Base-by-base conservation (phyloP, 2,888 invertebrate species). In the Amphipoea oculea region DNA sequence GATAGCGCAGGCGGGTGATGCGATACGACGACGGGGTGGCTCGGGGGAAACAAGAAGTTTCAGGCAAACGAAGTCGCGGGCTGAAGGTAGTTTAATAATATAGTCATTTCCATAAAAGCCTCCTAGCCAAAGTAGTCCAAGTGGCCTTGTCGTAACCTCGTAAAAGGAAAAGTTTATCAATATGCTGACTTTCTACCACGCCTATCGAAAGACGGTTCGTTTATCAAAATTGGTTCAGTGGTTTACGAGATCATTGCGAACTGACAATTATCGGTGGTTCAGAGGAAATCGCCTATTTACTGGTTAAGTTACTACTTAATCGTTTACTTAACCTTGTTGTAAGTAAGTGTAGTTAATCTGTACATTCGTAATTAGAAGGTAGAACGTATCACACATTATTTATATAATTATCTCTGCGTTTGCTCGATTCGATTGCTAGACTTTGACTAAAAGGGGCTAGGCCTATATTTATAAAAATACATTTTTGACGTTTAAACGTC, bases 101-200 rank as follows among this genome's bases (percentile, higher is more conserved):
- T 36, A 17, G 7, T 3, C 4, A 45, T 69, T 60, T 68, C 45
- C 36, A 48, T 60, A 68, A 69, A 5, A 71, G n/a, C 17, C 20
- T 54, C 6, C 42, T 45, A 68, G 42, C 0, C 5, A 20, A 77
- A 60, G 51, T 74, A 82, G 57, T 20, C 42, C 70, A 67, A 72
- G 29, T 20, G 57, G 57, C 57, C 76, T 83, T 76, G 69, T 60
- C 63, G 23, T 71, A 79, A 69, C 57, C 66, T 86, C 81, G 67
- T 84, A 86, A 86, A 86, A 86, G 85, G 87, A 86, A 85, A 86
- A 84, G 87, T 86, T 69, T 68, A 85, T 76, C 73, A 73, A 45
- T 80, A 79, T 76, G 36, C 70, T 45, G 40, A 85, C 88, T 88
- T 88, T 88, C 88, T 89, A 85, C 48, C 2, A 54, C 65, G 77